These are phyloP conservation scores for Gerris lacustris DNA, from an alignment of 2,888 invertebrate genomes.

Conservation along the genomic window DNA sequence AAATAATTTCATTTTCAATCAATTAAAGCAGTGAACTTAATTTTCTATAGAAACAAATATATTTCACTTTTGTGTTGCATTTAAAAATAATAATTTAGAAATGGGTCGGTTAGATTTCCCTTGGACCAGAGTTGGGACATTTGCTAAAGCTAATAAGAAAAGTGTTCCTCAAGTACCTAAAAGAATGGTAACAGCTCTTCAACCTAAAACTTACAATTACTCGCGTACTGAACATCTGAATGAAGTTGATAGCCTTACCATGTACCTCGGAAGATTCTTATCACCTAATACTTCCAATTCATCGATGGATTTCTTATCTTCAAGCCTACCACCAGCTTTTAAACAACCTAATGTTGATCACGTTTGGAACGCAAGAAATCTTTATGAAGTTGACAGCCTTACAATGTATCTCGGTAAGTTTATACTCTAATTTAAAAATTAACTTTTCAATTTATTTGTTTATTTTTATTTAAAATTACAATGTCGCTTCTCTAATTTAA, in stretches of 20 bases:
- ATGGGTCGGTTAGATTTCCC: not conserved
- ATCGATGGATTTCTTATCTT: no score
- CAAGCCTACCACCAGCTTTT: no score
- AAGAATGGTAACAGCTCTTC: not conserved
- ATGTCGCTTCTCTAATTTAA: no score
- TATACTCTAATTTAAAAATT: no score
- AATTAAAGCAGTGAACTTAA: no score
- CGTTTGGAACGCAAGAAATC: not conserved
- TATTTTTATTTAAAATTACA: no score
- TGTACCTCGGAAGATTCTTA: not conserved
- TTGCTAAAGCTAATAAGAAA: not conserved
- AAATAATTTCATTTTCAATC: no score
- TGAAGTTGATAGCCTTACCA: not conserved
- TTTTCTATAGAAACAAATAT: no score
- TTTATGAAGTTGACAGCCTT: not conserved
- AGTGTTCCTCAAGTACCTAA: not conserved
- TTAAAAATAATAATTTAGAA: not conserved
- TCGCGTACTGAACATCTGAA: not conserved
- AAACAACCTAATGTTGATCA: not conserved
- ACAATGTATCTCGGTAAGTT: not conserved
- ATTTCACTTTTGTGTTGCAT: no score
- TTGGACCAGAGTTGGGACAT: not conserved
- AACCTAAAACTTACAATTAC: not conserved
- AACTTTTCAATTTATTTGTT: no score
- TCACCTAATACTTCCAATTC: no score